These are phyloP conservation scores for Xiphorhynchus erythropygius DNA, from an alignment of 2,797 vertebrate species.

Conservation along the genomic window DNA sequence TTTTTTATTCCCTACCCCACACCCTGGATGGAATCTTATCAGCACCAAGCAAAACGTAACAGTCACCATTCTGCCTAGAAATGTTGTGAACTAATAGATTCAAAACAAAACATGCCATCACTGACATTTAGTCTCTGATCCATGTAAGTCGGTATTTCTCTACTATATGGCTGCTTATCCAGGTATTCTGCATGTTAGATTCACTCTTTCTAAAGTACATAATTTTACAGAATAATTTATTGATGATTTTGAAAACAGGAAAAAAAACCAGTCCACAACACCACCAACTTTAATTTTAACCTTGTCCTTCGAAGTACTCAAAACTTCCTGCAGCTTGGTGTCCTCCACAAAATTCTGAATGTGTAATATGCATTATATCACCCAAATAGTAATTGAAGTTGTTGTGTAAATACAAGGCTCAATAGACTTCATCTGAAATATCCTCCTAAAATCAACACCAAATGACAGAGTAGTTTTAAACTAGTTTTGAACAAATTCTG, in stretches of 20 bases:
- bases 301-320: background rate
- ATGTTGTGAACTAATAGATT: background rate
- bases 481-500: background rate
- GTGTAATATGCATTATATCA: background rate
- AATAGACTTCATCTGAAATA: background rate
- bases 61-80: background rate
- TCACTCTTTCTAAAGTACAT: background rate
- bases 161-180: background rate
- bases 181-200: background rate
- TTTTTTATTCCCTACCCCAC: background rate
- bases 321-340: background rate
- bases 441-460: background rate
- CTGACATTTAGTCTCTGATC: background rate
- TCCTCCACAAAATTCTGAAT: background rate
- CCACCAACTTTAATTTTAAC: background rate
- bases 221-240: background rate
- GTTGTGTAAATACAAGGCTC: background rate
- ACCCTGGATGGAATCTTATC: background rate
- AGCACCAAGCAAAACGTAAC: background rate
- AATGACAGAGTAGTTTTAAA: background rate
- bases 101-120: background rate
- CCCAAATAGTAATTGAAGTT: background rate
- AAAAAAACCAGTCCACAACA: background rate
- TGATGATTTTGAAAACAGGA: background rate
- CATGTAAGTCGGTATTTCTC: background rate